Evolutionary conservation across 2,113 vertebrate genomes (phyloP).

Genomic region (Numenius arquata): DNA sequence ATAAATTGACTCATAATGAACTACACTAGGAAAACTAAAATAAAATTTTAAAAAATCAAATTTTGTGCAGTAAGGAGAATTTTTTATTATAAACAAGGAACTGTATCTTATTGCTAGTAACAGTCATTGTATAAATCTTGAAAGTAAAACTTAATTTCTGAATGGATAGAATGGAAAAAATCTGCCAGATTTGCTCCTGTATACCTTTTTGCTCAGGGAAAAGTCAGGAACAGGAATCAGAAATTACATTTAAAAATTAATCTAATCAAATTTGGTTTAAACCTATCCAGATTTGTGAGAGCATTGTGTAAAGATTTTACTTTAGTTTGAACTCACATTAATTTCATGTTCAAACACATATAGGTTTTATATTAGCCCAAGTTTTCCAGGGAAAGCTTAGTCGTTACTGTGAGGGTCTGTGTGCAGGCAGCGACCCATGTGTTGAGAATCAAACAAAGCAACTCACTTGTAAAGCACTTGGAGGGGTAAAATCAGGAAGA

Average conservation of each 20-base stretch:
- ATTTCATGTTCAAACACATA: neutral
- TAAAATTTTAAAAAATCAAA: neutral
- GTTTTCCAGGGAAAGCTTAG: neutral
- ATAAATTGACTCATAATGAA: neutral
- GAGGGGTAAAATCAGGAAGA: neutral
- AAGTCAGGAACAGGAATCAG: neutral
- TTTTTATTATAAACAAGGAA: neutral
- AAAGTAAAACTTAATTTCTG: neutral
- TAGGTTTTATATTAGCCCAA: neutral
- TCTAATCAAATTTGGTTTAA: neutral
- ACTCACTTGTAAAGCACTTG: neutral
- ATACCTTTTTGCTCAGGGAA: neutral
- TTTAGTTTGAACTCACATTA: neutral
- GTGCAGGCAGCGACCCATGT: neutral
- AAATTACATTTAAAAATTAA: neutral
- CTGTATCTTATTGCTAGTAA: neutral
- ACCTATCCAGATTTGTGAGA: neutral
- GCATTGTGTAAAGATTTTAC: neutral
- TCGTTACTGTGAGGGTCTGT: neutral
- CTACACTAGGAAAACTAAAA: neutral
- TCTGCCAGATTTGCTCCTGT: neutral
- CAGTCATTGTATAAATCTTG: neutral
- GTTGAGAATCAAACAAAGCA: neutral
- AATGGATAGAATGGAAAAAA: neutral
- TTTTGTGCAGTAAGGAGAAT: neutral